These are phyloP conservation scores for Hipposideros armiger DNA, from an alignment of 2,113 vertebrate species.

Conservation along the genomic window DNA sequence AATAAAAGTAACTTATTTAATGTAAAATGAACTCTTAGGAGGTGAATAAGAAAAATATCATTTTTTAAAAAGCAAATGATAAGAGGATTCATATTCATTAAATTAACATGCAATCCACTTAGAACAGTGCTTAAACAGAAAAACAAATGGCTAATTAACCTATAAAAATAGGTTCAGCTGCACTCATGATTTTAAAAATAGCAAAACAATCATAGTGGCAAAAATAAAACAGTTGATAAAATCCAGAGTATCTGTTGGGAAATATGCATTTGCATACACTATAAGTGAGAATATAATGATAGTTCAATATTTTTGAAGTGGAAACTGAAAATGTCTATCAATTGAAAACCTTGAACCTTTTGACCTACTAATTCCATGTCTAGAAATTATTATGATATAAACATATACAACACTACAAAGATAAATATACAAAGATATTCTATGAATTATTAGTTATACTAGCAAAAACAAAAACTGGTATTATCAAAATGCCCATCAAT, in stretches of 20 bases:
- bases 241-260: no score
- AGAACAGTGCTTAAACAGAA: not conserved
- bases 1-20: not conserved
- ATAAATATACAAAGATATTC: not conserved
- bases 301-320: not conserved
- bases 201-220: no score
- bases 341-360: not conserved
- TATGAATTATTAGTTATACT: not conserved
- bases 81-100: not conserved
- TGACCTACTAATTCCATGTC: slow-evolving; percentile 1
- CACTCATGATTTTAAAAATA: no score
- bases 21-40: not conserved
- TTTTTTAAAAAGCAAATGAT: not conserved
- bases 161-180: no score
- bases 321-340: slow-evolving; percentile 7
- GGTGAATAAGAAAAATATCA: not conserved
- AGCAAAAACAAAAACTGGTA: not conserved
- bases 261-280: no score
- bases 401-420: not conserved
- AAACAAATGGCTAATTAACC: not conserved
- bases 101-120: not conserved
- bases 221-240: no score
- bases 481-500: not conserved
- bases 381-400: slow-evolving; percentile 48
- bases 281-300: not conserved